A percentile compares a stretch with the other conserved stretches of the same genome.
Evolutionary conservation across 2,888 invertebrate species (phyloP).

Genomic region (Nomada ruficornis): DNA sequence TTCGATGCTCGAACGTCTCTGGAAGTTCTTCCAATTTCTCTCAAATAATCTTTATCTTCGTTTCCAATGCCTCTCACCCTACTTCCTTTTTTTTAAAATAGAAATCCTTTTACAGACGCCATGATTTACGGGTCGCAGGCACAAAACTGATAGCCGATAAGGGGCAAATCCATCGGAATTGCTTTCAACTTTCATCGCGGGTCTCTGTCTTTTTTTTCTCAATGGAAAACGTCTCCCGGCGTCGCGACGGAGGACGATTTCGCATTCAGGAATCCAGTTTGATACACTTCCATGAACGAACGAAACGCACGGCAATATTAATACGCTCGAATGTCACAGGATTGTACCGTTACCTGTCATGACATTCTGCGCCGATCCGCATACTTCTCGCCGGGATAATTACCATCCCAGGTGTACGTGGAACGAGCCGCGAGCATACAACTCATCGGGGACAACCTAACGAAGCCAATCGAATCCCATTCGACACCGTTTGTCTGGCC

Average conservation of each 20-base stretch:
- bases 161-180: background rate
- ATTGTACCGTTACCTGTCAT: conserved; percentile 56
- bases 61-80: background rate
- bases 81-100: background rate
- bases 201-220: background rate
- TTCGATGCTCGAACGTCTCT: too few species aligned
- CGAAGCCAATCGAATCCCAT: conserved; percentile 13
- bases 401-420: conserved; percentile 26
- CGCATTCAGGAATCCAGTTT: conserved; percentile 38
- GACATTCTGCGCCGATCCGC: conserved; percentile 43
- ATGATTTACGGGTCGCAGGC: background rate
- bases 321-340: conserved; percentile 49
- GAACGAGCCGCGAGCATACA: conserved; percentile 3
- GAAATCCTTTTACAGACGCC: background rate
- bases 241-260: conserved; percentile 26
- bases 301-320: conserved; percentile 41
- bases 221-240: conserved; percentile 1
- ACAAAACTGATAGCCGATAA: background rate
- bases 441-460: conserved; percentile 18
- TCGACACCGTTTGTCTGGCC: conserved; percentile 1
- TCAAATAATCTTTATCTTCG: too few species aligned
- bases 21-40: too few species aligned
- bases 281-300: conserved; percentile 36
- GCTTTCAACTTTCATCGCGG: conserved; percentile 15
- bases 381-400: conserved; percentile 48